These are phyloP conservation scores for Himalopsyche phryganea DNA, from an alignment of 1,140 invertebrate genomes.

Conservation along the genomic window DNA sequence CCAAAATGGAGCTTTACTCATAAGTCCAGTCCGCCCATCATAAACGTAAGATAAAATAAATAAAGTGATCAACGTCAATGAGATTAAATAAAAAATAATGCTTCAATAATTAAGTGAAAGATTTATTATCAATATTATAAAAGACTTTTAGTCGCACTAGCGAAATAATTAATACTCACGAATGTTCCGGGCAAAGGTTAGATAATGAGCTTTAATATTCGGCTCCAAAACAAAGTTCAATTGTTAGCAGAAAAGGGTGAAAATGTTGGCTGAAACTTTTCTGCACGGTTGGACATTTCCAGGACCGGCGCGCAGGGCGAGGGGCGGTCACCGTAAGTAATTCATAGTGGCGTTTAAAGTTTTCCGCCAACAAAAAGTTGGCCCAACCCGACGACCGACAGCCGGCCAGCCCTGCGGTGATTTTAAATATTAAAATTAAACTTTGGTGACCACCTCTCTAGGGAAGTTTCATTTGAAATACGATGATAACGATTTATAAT, in stretches of 20 bases:
- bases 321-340: constrained; percentile 13
- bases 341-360: constrained; percentile 15
- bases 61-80: too few relatives aligned
- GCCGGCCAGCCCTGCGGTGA: background rate
- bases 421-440: constrained; percentile 2
- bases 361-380: background rate
- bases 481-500: too few relatives aligned
- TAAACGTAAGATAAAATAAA: too few relatives aligned
- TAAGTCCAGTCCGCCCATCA: too few relatives aligned
- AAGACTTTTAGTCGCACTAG: too few relatives aligned
- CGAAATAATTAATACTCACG: too few relatives aligned
- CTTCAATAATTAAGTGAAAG: too few relatives aligned
- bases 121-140: too few relatives aligned
- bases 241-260: constrained; percentile 8
- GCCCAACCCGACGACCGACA: background rate
- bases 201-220: constrained; percentile 1
- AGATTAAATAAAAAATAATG: too few relatives aligned
- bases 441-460: background rate
- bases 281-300: constrained; percentile 7
- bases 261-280: constrained; percentile 7
- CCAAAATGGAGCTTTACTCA: too few relatives aligned
- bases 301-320: background rate
- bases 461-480: too few relatives aligned
- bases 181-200: too few relatives aligned
- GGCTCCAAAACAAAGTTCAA: constrained; percentile 8